Evolutionary conservation across 2,888 invertebrate species (phyloP), one percentile per base, ranked within the genome.

Genomic region (Dryobotodes eremita): DNA sequence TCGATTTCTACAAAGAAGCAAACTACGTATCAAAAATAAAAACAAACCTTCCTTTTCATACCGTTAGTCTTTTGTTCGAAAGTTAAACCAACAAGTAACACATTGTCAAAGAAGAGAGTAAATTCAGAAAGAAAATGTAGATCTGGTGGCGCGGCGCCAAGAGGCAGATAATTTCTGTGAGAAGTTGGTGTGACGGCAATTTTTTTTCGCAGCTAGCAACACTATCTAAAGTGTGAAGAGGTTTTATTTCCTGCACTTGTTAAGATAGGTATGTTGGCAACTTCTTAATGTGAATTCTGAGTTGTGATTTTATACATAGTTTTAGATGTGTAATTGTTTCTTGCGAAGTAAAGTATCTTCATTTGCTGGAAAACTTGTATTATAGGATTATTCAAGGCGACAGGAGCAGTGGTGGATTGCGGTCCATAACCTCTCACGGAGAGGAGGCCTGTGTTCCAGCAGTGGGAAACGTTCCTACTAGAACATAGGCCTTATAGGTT

Each of bases 51-150:
- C 36, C n/a, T 62, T 59, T 84, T 81, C 79, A 61, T 53, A 11
- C 46, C 68, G 72, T 62, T 57, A 85, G 65, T 68, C 68, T 71
- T 69, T 74, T 71, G 77, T 86, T 73, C 46, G 26, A 62, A 77
- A 86, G 74, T 74, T 82, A 59, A 72, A 73, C 79, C 72, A 73
- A 73, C 66, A 42, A 71, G 79, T 36, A 84, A 75, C 86, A 84
- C 70, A 71, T 79, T 84, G 83, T 83, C 75, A 73, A 86, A 75
- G 69, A 66, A 86, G 79, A 75, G 86, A 86, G 83, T 84, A 86
- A 79, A 86, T 82, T 84, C 71, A 59, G 36, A 84, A 81, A 81
- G 71, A 84, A 87, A 86, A 81, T 84, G 71, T 50, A 76, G 81
- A 76, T 78, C 71, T 76, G 78, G 36, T 86, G 86, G 86, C 86